Conservation (phyloP, 2,797 vertebrate species). For the Columba guinea region DNA sequence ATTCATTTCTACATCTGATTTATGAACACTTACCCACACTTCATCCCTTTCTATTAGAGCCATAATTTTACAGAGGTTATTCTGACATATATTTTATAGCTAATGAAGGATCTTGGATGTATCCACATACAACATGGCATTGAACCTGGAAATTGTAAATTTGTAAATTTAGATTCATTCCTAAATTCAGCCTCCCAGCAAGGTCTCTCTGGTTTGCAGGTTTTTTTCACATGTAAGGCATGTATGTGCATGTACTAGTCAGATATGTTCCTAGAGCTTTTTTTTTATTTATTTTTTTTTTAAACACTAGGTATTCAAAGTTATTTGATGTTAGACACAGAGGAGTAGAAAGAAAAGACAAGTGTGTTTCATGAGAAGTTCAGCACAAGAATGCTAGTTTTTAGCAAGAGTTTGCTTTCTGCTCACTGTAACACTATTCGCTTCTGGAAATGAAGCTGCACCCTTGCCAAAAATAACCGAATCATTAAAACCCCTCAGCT, state of each 20-base stretch:
- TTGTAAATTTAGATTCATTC: constrained; percentile 14
- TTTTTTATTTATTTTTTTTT: neutral
- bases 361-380: neutral
- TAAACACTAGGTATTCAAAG: neutral
- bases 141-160: constrained; percentile 40
- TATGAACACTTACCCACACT: neutral
- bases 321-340: neutral
- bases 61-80: constrained; percentile 7
- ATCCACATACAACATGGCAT: neutral
- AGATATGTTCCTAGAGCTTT: neutral
- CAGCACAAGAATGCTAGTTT: neutral
- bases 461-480: neutral
- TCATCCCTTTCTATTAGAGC: neutral
- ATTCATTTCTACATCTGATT: constrained; percentile 35
- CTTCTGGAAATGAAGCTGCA: neutral
- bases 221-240: neutral
- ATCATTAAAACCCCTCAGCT: neutral
- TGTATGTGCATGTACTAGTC: neutral
- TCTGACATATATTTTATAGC: constrained; percentile 9
- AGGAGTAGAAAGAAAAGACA: neutral
- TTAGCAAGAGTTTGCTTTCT: neutral
- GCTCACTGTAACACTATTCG: neutral
- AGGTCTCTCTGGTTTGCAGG: neutral
- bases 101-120: constrained; percentile 30
- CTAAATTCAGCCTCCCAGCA: neutral